Evolutionary conservation across 1,140 invertebrate genomes (phyloP).

Genomic region (Trichonephila clavipes): DNA sequence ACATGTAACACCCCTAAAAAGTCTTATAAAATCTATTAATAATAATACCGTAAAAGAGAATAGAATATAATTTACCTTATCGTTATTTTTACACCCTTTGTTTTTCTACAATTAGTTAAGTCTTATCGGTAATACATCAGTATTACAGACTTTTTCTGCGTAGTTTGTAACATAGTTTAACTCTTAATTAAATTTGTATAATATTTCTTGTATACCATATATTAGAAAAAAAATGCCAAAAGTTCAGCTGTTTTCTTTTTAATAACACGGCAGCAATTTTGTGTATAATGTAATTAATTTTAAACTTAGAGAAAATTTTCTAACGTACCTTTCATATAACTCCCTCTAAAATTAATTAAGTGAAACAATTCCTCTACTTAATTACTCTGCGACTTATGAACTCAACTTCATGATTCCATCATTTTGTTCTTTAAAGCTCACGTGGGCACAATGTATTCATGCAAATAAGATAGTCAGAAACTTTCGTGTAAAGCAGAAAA

Average conservation of each 20-base stretch:
- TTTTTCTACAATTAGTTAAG: too few species aligned
- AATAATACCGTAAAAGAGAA: too few species aligned
- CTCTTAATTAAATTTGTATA: neutral
- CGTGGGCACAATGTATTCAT: neutral
- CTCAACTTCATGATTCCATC: neutral
- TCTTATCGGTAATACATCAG: too few species aligned
- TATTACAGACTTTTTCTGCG: too few species aligned
- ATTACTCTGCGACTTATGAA: slow-evolving; percentile 5
- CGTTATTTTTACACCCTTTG: too few species aligned
- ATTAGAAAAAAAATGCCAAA: neutral
- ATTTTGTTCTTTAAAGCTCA: neutral
- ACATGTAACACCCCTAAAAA: too few species aligned
- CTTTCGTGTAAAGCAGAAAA: neutral
- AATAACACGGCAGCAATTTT: neutral
- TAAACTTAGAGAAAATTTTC: neutral
- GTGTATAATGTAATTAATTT: neutral
- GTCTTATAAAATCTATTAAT: too few species aligned
- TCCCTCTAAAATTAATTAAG: slow-evolving; percentile 4
- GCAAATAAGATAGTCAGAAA: neutral
- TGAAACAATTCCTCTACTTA: neutral
- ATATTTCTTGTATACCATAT: neutral
- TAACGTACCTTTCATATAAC: neutral
- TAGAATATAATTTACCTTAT: too few species aligned
- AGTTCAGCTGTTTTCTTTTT: neutral
- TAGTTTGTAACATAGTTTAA: too few species aligned